These are phyloP conservation scores for Drosophila rellima DNA, from an alignment of 2,888 invertebrate genomes.

Conservation along the genomic window DNA sequence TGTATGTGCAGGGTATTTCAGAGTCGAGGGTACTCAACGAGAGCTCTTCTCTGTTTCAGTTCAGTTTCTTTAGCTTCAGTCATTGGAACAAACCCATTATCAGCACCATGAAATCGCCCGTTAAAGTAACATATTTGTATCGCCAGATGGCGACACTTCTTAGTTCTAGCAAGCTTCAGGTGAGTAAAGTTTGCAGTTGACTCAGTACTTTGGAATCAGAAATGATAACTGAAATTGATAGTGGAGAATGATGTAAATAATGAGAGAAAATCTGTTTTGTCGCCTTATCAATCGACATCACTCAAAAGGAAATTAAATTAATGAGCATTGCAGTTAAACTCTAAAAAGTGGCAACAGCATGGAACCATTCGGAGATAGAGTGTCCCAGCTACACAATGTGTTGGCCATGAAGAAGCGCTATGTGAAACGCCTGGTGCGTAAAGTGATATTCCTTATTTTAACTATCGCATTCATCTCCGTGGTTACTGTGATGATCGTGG, in stretches of 20 bases:
- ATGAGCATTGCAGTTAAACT: slow-evolving; percentile 39
- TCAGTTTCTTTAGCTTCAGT: background rate
- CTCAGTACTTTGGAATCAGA: background rate
- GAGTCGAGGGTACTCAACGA: background rate
- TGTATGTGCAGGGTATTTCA: background rate
- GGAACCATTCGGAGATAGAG: slow-evolving; percentile 35
- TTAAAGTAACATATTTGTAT: background rate
- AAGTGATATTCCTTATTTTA: slow-evolving; percentile 59
- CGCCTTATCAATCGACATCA: slow-evolving; percentile 39
- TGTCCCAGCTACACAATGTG: slow-evolving; percentile 28
- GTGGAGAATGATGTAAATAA: slow-evolving; percentile 60
- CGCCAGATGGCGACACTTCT: slow-evolving; percentile 33
- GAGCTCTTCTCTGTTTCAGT: background rate
- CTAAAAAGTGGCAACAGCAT: background rate
- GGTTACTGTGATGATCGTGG: too few species aligned
- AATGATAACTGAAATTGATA: slow-evolving; percentile 53
- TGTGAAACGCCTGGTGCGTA: slow-evolving; percentile 71
- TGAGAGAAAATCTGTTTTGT: slow-evolving; percentile 18
- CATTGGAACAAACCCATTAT: slow-evolving; percentile 19
- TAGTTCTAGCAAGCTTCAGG: slow-evolving; percentile 6
- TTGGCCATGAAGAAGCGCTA: slow-evolving; percentile 74
- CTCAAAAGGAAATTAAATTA: slow-evolving; percentile 46
- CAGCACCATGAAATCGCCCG: slow-evolving; percentile 1
- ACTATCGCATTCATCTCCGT: too few species aligned
- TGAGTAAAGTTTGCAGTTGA: slow-evolving; percentile 23